Base-by-base conservation (phyloP, 2,797 vertebrate species). In the Philypnodon macrostomus region DNA sequence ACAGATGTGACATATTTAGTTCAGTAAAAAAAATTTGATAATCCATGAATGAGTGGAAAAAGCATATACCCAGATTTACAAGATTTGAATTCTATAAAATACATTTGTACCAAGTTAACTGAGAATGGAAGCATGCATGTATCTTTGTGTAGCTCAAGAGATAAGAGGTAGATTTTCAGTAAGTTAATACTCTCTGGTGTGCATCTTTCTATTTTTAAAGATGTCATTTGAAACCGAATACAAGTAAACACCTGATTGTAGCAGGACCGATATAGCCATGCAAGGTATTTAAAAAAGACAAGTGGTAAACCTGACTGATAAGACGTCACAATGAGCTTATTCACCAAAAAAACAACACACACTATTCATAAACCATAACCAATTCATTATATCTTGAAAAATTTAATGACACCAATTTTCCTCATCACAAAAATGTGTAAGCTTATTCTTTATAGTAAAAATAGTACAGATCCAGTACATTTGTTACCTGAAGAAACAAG, bases 121-220 rank as follows among this genome's bases (percentile, higher is more conserved):
- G n/a, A n/a, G 29, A 45, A 41, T 21, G 32, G 27, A 58, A 47
- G 40, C 29, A 44, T 35, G 55, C 41, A 19, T 2, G 26, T 1
- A 2, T 39, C 30, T n/a, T 15, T 5, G 11, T 31, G 27, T 34
- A 7, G n/a, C n/a, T n/a, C n/a, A n/a, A 34, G 17, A 33, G 24
- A 18, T 14, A 56, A 58, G 72, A 78, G 77, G 77, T 78, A 83
- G 74, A 58, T 71, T 14, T 0, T 1, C 14, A 35, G 24, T 12
- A 31, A 15, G 16, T 58, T 30, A 48, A 56, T 1, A 52, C 38
- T 48, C 37, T 32, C 4, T 58, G 17, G 40, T 37, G 2, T 21
- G 29, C n/a, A 35, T 47, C 26, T 48, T 23, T 49, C 23, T 12
- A 16, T 42, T 29, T 41, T 0, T 8, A 17, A 26, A 19, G 31